A percentile compares a stretch with the other conserved stretches of the same genome.
phyloP scores from a whole-genome alignment of 2,113 vertebrate genomes.

The Macheiramphus alcinus region DNA sequence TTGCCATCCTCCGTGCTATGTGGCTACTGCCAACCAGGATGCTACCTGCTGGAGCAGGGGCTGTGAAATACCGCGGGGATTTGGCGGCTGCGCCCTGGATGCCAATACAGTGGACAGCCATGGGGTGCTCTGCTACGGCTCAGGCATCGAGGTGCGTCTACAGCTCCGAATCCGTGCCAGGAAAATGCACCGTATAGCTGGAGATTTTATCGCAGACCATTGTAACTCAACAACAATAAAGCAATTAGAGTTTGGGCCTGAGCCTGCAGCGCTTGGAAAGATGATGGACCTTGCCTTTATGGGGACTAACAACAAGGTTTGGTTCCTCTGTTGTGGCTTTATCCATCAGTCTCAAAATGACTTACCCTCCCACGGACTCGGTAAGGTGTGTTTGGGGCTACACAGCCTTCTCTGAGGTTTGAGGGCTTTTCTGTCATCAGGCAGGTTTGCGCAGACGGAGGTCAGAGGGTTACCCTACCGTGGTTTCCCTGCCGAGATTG shows the following conservation, averaged over 20 bases:
- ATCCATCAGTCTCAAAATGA: background rate
- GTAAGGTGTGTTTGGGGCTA: background rate
- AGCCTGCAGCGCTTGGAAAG: background rate
- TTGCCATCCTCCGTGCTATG: fast-evolving
- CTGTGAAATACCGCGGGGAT: background rate
- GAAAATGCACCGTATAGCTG: background rate
- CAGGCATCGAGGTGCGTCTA: fast-evolving
- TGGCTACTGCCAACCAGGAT: background rate
- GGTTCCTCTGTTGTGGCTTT: background rate
- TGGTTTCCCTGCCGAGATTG: background rate
- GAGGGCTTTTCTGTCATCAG: background rate
- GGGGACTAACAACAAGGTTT: background rate
- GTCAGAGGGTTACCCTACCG: background rate
- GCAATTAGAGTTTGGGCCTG: background rate
- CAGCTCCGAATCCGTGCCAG: background rate
- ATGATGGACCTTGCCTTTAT: background rate
- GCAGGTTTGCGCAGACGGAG: background rate
- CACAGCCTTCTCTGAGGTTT: background rate
- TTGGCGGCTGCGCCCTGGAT: background rate
- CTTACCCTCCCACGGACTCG: fast-evolving
- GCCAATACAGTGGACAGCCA: background rate
- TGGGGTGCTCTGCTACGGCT: background rate
- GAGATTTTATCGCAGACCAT: background rate
- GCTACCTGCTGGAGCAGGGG: background rate
- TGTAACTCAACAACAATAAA: background rate